Evolutionary conservation across 2,888 invertebrate genomes (phyloP).

Genomic region (Seira musarum): DNA sequence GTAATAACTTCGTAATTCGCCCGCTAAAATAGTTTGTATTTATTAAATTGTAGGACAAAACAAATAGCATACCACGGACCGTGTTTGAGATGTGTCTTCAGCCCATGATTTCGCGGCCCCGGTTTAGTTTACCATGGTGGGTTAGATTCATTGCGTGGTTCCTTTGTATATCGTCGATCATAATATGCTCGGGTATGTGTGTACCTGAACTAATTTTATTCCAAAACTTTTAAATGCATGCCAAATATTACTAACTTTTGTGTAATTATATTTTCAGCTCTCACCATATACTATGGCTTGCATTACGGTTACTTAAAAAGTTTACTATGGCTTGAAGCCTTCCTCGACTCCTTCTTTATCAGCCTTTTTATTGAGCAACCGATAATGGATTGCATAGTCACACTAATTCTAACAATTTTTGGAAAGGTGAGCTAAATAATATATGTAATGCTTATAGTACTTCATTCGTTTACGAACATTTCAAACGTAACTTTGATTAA

Average conservation of each 20-base stretch:
- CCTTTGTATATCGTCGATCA: too few relatives aligned
- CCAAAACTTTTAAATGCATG: too few relatives aligned
- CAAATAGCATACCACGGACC: too few relatives aligned
- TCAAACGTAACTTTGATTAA: too few relatives aligned
- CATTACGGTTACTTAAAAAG: conserved; percentile 54
- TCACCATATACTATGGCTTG: conserved; percentile 53
- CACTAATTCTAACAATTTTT: conserved; percentile 33
- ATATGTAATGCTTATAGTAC: too few relatives aligned
- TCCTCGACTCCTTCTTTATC: conserved; percentile 40
- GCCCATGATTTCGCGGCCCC: background rate
- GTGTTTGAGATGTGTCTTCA: conserved; percentile 34
- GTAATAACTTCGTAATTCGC: background rate
- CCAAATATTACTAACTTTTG: too few relatives aligned
- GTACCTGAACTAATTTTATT: too few relatives aligned
- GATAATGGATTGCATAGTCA: conserved; percentile 23
- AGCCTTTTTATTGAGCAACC: conserved; percentile 58
- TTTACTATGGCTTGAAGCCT: conserved; percentile 57
- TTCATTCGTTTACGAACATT: too few relatives aligned
- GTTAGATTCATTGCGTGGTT: conserved; percentile 59
- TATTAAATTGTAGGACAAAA: too few relatives aligned
- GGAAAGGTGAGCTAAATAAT: conserved; percentile 30
- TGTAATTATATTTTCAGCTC: conserved; percentile 30
- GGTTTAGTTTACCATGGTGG: conserved; percentile 44
- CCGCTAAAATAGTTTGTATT: too few relatives aligned
- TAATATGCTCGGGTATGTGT: too few relatives aligned